phyloP scores from a whole-genome alignment of 2,888 invertebrate genomes.

The Didymodactylos carnosus region DNA sequence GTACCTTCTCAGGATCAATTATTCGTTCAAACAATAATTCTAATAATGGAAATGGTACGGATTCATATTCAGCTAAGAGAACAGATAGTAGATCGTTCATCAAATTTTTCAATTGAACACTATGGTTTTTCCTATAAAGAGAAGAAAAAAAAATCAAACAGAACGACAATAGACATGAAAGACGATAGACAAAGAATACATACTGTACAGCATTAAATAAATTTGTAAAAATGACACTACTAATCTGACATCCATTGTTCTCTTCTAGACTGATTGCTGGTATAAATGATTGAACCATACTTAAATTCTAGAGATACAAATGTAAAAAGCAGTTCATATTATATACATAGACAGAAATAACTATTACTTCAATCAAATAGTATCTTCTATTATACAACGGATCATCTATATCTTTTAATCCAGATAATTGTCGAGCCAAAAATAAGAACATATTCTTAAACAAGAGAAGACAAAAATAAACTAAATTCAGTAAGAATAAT shows the following conservation, averaged over 20 bases:
- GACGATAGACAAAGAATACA: too few species aligned
- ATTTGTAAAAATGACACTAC: background rate
- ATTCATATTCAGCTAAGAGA: background rate
- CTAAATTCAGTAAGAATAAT: background rate
- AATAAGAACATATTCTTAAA: slow-evolving; percentile 52
- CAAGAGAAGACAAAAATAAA: slow-evolving; percentile 12
- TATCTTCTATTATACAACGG: slow-evolving; percentile 92
- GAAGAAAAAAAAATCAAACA: background rate
- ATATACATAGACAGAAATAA: background rate
- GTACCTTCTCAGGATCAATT: background rate
- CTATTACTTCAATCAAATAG: slow-evolving; percentile 57
- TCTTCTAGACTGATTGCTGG: slow-evolving; percentile 95
- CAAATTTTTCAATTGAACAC: background rate
- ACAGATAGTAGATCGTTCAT: background rate
- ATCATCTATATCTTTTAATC: slow-evolving; percentile 81
- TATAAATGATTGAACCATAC: slow-evolving; percentile 91
- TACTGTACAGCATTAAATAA: background rate
- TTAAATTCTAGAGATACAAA: slow-evolving; percentile 52
- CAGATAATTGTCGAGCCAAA: slow-evolving; percentile 73
- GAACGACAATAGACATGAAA: too few species aligned
- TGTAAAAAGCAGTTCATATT: background rate
- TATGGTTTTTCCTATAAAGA: background rate
- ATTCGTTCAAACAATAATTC: background rate
- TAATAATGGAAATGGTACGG: background rate
- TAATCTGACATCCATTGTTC: slow-evolving; percentile 47